Base-by-base conservation (phyloP, 1,140 invertebrate species). In the Drosophila repleta region DNA sequence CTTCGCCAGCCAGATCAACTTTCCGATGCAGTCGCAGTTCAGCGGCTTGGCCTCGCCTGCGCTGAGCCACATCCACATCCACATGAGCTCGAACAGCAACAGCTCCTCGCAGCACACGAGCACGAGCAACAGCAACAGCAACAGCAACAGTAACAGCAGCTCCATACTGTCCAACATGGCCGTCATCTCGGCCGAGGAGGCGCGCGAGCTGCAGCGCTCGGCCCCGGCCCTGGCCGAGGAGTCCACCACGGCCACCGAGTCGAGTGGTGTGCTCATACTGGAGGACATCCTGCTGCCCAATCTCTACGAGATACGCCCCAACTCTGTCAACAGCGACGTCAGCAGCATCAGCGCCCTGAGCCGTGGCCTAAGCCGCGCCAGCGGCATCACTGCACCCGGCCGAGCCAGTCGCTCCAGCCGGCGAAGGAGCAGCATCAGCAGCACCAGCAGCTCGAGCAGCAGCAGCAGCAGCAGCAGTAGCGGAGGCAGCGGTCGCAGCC, bases 161-260 rank as follows among this genome's bases (percentile, higher is more conserved):
- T 88, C 83, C 17, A 70, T 83, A 13, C 64, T 74, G 1, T 87
- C 84, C 10, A 85, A 85, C 20, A 82, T 87, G 15, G 82, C 82
- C 0, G 82, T 87, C 6, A 87, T 87, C 6, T 87, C 82, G 2
- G 70, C 82, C 0, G 82, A 87, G 52, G 82, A 87, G 46, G 78
- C 83, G 1, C 70, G 70, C 6, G 82, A 87, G 20, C 41, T 87
- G 24, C 83, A 87, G 26, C 64, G 79, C 0, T 71, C 82, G 0
- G 81, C 81, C 6, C 80, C 82, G 0, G 74, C 13, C n/a, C 52
- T 43, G 55, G 55, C 0, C 35, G 82, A 87, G 7, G 82, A 85
- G 6, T 62, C 68, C 2, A 79, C 77, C 0, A 79, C 77, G 1
- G 74, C 66, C 1, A 70, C 84, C 6, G 68, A 74, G 15, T 68